phyloP scores from a whole-genome alignment of 2,888 invertebrate species.

The Stenurella melanura region DNA sequence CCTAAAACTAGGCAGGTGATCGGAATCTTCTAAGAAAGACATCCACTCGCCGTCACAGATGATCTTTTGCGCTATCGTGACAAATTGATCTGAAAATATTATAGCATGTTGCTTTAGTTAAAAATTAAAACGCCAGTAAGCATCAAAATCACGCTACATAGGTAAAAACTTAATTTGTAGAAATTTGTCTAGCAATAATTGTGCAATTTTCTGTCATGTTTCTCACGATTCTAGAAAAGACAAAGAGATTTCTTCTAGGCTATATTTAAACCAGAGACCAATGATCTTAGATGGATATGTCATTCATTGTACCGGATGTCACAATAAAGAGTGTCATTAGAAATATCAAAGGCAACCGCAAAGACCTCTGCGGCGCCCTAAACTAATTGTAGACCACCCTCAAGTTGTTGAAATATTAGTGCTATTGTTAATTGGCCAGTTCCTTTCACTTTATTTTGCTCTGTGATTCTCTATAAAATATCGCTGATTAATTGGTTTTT shows the following conservation, averaged over 20 bases:
- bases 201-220: constrained; percentile 35
- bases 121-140: constrained; percentile 19
- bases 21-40: neutral
- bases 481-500: constrained; percentile 55
- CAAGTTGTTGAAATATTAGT: constrained; percentile 50
- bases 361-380: constrained; percentile 63
- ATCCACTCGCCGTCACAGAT: neutral
- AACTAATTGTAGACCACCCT: constrained; percentile 67
- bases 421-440: constrained; percentile 47
- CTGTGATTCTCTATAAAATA: constrained; percentile 8
- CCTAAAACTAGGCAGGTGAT: neutral
- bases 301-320: constrained; percentile 65
- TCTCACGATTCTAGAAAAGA: constrained; percentile 50
- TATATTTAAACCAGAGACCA: constrained; percentile 57
- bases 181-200: constrained; percentile 32
- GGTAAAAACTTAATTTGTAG: constrained; percentile 18
- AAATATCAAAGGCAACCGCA: constrained; percentile 61
- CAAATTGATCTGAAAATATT: neutral
- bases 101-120: neutral
- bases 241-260: constrained; percentile 51
- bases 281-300: constrained; percentile 63
- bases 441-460: constrained; percentile 32
- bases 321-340: constrained; percentile 66
- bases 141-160: constrained; percentile 10
- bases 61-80: neutral